Evolutionary conservation across 2,888 invertebrate species (phyloP), one percentile per base, ranked within the genome.

Genomic region (Hoplodrina ambigua): DNA sequence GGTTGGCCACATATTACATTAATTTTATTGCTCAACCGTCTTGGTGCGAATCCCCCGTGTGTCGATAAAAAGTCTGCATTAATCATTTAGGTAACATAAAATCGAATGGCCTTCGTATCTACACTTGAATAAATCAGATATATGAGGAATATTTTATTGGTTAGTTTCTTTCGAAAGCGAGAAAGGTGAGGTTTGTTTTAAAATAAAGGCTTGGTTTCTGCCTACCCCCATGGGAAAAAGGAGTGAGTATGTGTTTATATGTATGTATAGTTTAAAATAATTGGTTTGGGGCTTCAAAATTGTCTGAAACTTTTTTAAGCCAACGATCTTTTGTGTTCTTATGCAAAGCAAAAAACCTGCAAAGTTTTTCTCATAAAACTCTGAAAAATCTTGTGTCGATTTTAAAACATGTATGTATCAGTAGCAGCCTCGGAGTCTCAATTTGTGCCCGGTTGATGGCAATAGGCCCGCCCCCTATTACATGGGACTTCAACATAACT

Each of bases 71-170:
- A 84, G 37, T 73, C 30, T 57, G 57, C 75, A 74, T 83, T 77
- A 84, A 75, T 83, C 79, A 81, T 85, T 81, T 56, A 79, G 69
- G 44, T 60, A 67, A 74, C 69, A 82, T 84, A 85, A 84, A 84
- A 77, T 78, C 72, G 59, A 80, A 82, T 72, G 59, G 72, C 67
- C 62, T 71, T 59, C 58, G 75, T 71, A 73, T 70, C 69, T 74
- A 50, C 61, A 68, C 58, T 80, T 78, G 73, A 75, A 82, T 84
- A 84, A 82, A 82, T 83, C 69, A 76, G 66, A 66, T 71, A 49
- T 68, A 37, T 52, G 53, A 81, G 64, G 58, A 84, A 84, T 83
- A 76, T 69, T 75, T 75, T 67, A 80, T 66, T 53, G 53, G 60
- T 33, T 50, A 59, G 69, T 60, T 68, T 17, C n/a, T 63, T 55